Conservation (phyloP, 2,113 vertebrate species). For the Brienomyrus longianalis region DNA sequence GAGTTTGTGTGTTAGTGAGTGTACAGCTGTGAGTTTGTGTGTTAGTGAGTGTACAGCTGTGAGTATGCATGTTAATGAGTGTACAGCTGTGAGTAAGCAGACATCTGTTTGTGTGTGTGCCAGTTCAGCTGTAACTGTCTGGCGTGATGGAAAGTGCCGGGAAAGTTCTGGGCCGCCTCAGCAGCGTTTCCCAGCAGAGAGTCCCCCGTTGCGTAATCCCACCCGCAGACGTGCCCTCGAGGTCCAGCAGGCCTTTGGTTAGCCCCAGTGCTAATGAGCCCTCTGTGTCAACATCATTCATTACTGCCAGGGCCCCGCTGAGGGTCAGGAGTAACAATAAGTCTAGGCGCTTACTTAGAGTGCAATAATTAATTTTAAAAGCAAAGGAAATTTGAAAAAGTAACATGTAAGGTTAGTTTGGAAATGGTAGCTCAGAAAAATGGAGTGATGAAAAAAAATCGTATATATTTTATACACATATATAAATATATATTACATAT, state of each 20-base stretch:
- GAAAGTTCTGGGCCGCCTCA: background rate
- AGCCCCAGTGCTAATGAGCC: background rate
- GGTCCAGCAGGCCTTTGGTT: background rate
- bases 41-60: background rate
- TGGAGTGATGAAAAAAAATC: background rate
- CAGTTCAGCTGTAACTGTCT: background rate
- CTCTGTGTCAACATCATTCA: background rate
- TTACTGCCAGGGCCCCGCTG: background rate
- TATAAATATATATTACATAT: background rate
- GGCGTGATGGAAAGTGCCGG: background rate
- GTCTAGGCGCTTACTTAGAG: background rate
- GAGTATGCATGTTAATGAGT: background rate
- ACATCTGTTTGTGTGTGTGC: background rate
- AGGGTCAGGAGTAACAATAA: background rate
- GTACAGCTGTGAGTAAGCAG: background rate
- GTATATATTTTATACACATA: background rate
- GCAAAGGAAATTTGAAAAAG: background rate
- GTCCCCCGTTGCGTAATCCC: background rate
- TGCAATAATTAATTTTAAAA: background rate
- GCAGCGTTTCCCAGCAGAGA: background rate
- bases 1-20: too few relatives aligned
- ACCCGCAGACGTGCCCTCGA: background rate
- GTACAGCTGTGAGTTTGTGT: background rate
- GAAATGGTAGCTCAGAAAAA: background rate
- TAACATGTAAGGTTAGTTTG: background rate